phyloP scores from a whole-genome alignment of 2,113 vertebrate genomes.

The Rhodinocichla rosea region DNA sequence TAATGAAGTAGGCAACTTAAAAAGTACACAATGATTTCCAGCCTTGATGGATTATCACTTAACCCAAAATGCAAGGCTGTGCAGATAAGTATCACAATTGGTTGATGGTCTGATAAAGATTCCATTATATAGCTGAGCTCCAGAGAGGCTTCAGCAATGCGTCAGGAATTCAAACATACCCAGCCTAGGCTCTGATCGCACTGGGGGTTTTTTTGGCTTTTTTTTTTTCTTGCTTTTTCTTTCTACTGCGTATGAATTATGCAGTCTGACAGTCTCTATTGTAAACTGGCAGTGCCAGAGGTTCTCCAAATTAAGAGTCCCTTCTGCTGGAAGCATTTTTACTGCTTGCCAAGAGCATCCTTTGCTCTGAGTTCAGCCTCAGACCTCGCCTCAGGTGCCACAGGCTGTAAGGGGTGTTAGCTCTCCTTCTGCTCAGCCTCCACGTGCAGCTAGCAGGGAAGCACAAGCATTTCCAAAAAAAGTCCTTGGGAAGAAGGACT shows the following conservation, averaged over 20 bases:
- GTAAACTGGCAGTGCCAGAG: not conserved
- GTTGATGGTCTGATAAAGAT: conserved; percentile 61
- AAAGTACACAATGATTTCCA: conserved; percentile 56
- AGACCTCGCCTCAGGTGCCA: not conserved
- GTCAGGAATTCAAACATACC: conserved; percentile 32
- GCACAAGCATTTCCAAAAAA: not conserved
- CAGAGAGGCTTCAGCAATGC: not conserved
- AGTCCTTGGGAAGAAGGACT: not conserved
- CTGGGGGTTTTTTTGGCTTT: not conserved
- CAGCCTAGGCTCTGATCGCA: conserved; percentile 14
- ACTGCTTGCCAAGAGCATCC: not conserved
- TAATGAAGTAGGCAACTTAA: conserved; percentile 63
- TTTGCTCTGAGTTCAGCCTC: not conserved
- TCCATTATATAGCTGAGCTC: conserved; percentile 56
- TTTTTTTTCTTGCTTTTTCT: not conserved
- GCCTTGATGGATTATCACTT: conserved; percentile 59
- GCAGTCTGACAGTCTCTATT: conserved; percentile 2
- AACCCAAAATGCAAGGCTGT: conserved; percentile 34
- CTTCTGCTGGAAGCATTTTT: not conserved
- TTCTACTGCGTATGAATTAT: not conserved
- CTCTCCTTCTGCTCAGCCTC: not conserved
- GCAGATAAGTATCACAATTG: conserved; percentile 62
- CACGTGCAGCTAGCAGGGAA: not conserved
- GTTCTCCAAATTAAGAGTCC: conserved; percentile 33
- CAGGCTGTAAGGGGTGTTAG: not conserved